Evolutionary conservation across 2,797 vertebrate species (phyloP), one percentile per base, ranked within the genome.

Genomic region (Enteromius unitaeniatus): DNA sequence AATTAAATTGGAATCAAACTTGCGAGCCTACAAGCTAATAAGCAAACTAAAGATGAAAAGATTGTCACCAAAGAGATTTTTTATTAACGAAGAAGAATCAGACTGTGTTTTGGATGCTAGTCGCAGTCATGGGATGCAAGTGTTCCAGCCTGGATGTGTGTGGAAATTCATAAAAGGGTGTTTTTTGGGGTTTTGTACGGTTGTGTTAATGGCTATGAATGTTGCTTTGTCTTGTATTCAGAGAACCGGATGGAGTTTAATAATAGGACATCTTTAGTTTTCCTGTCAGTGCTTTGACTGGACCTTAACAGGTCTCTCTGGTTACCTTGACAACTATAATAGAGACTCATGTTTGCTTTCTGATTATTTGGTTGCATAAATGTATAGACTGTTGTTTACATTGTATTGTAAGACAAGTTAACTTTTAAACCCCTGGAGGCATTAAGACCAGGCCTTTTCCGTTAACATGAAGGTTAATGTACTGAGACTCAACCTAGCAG

Each of bases 311-410:
- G 55, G 55, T 26, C 17, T 47, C 6, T 65, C 28, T 65, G 55
- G 81, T 82, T 76, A 26, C 58, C 69, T 69, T 76, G 81, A 37
- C 60, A 74, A 82, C 69, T n/a, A 82, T 53, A 53, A 75, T 17
- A 82, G 80, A 26, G 58, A 78, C 51, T 42, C n/a, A 45, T 79
- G 75, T 84, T 87, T 84, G 58, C 26, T 84, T 87, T 47, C 26
- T 73, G 67, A 84, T 62, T 40, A 85, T 75, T 78, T 42, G 60
- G 70, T 73, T 78, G 28, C 65, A 79, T 51, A 53, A n/a, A 58
- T 19, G 79, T 85, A 83, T 87, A 75, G 40, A 68, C 19, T 53
- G 26, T 55, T 87, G 62, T 76, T 87, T 85, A 83, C 49, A 79
- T 19, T 14, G 45, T 64, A 82, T 65, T 77, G 53, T 53, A 40